A percentile compares a stretch with the other conserved stretches of the same genome.
Evolutionary conservation across 2,113 vertebrate species (phyloP).

Genomic region (Tachysurus fulvidraco): DNA sequence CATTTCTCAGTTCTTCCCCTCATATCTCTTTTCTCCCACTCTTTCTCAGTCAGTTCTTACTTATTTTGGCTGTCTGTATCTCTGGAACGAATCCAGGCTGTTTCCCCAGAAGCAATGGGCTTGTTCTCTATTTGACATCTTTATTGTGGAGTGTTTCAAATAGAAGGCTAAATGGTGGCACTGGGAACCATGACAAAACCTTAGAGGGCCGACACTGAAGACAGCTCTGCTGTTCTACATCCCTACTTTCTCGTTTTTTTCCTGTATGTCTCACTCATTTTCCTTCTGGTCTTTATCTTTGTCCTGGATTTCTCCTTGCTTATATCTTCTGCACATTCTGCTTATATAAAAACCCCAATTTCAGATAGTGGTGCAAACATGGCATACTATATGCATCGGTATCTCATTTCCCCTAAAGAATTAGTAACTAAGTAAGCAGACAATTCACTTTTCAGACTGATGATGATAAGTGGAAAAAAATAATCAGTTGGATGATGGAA

Average conservation of each 20-base stretch:
- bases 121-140: slow-evolving; percentile 73
- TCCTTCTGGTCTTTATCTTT: background rate
- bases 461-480: background rate
- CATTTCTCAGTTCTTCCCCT: background rate
- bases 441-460: background rate
- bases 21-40: background rate
- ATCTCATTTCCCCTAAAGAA: background rate
- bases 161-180: slow-evolving; percentile 72
- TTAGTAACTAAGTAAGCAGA: background rate
- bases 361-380: background rate
- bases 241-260: background rate
- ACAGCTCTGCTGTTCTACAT: slow-evolving; percentile 42
- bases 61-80: slow-evolving; percentile 64
- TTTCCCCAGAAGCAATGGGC: slow-evolving; percentile 58
- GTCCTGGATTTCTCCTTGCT: background rate
- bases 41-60: slow-evolving; percentile 54
- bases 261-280: slow-evolving; percentile 23
- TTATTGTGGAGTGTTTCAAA: slow-evolving; percentile 79
- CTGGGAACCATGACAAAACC: slow-evolving; percentile 62
- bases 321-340: background rate
- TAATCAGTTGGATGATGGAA: background rate
- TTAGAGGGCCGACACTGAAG: slow-evolving; percentile 39
- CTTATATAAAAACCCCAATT: too few relatives aligned
- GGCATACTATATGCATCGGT: background rate
- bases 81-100: slow-evolving; percentile 68